Percentiles rank a stretch among this genome's conserved stretches.
Evolutionary conservation across 2,888 invertebrate species (phyloP).

Genomic region (Pyrochroa serraticornis): DNA sequence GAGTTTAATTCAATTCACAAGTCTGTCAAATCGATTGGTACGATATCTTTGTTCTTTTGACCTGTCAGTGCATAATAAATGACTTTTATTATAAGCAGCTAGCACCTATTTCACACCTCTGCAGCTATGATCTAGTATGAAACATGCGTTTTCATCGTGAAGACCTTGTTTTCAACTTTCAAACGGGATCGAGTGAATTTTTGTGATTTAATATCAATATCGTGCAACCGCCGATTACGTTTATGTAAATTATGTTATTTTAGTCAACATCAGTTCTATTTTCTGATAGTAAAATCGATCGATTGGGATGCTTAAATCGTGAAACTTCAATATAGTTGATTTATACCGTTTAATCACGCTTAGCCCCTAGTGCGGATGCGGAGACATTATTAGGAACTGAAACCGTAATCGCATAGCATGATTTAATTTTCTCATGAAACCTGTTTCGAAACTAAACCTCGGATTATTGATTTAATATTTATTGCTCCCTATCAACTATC

Average conservation of each 20-base stretch:
- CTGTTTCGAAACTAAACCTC: no score
- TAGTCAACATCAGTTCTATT: conserved; percentile 8
- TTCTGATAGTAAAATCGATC: background rate
- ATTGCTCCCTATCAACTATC: no score
- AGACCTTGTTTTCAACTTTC: conserved; percentile 6
- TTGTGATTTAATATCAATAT: conserved; percentile 9
- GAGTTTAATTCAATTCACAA: background rate
- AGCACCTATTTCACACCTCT: conserved; percentile 4
- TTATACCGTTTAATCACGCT: conserved; percentile 9
- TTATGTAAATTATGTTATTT: conserved; percentile 28
- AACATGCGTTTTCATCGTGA: conserved; percentile 5
- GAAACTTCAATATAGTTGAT: conserved; percentile 13
- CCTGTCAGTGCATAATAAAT: conserved; percentile 22
- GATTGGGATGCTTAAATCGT: conserved; percentile 3
- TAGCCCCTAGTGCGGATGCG: background rate
- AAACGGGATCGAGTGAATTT: conserved; percentile 8
- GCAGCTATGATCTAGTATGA: conserved; percentile 5
- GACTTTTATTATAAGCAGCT: conserved; percentile 1
- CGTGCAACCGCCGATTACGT: conserved; percentile 21
- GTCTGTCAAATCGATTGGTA: conserved; percentile 5
- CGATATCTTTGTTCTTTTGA: conserved; percentile 14
- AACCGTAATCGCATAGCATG: background rate
- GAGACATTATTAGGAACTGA: no score
- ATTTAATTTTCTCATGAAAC: conserved; percentile 13
- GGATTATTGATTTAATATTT: no score